phyloP scores from a whole-genome alignment of 2,797 vertebrate species.

The Melanotaenia maccullochi region DNA sequence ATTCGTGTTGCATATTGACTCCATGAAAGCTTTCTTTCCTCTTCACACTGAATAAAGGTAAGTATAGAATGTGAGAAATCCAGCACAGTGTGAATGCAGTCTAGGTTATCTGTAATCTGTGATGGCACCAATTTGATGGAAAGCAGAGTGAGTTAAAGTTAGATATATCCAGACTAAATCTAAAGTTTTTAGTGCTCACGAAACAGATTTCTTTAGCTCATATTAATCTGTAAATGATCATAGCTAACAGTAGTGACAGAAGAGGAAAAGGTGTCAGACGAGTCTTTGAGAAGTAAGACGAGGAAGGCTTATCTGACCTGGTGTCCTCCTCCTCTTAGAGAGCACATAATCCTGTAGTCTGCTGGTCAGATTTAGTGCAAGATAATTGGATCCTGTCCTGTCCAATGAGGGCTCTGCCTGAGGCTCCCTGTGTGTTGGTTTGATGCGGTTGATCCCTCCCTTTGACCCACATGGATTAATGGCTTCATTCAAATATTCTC shows the following conservation, averaged over 20 bases:
- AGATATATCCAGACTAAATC: neutral
- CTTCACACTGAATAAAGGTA: neutral
- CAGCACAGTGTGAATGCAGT: conserved; percentile 3
- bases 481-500: conserved; percentile 56
- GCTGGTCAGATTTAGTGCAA: conserved; percentile 55
- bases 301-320: conserved; percentile 32
- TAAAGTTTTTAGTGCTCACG: neutral
- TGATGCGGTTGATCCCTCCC: conserved; percentile 33
- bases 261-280: conserved; percentile 1
- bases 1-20: neutral
- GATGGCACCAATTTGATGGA: neutral
- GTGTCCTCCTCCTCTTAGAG: conserved; percentile 21
- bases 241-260: conserved; percentile 1
- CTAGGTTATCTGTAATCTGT: conserved; percentile 5
- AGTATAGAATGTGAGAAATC: neutral
- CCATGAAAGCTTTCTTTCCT: neutral
- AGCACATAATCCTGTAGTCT: conserved; percentile 62
- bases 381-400: conserved; percentile 67
- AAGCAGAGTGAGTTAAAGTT: neutral
- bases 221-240: neutral
- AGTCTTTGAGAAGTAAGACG: conserved; percentile 9
- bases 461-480: conserved; percentile 53
- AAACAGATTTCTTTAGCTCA: neutral
- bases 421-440: conserved; percentile 37
- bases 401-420: conserved; percentile 58